Conservation (phyloP, 2,113 vertebrate species). For the Phalacrocorax pelagicus region DNA sequence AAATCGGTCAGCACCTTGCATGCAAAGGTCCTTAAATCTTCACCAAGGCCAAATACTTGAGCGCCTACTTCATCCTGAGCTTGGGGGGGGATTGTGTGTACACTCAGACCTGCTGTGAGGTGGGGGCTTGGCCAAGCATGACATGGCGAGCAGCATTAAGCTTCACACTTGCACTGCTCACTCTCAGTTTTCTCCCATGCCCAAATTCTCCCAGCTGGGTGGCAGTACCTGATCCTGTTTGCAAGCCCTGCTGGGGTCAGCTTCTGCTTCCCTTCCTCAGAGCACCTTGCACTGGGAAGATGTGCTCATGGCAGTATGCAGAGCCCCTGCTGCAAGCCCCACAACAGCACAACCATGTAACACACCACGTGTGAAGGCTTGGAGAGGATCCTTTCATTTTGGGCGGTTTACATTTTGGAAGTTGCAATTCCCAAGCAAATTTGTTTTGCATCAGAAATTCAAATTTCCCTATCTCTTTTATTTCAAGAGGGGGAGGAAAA, state of each 20-base stretch:
- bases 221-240: fast-evolving
- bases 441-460: background rate
- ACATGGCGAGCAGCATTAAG: fast-evolving
- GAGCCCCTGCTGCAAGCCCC: background rate
- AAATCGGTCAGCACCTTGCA: background rate
- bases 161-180: fast-evolving
- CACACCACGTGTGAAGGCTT: fast-evolving
- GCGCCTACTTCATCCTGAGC: background rate
- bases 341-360: background rate
- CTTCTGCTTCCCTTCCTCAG: background rate
- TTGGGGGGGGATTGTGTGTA: background rate
- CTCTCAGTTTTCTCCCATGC: background rate
- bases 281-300: background rate
- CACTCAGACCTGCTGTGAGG: background rate
- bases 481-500: background rate
- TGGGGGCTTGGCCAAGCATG: fast-evolving
- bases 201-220: background rate
- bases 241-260: background rate
- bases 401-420: background rate
- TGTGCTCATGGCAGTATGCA: background rate
- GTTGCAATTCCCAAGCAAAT: background rate
- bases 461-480: background rate
- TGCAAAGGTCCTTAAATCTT: background rate
- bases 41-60: background rate
- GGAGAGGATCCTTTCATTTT: background rate